Conservation (phyloP, 2,797 vertebrate genomes). For the Rachycentron canadum region DNA sequence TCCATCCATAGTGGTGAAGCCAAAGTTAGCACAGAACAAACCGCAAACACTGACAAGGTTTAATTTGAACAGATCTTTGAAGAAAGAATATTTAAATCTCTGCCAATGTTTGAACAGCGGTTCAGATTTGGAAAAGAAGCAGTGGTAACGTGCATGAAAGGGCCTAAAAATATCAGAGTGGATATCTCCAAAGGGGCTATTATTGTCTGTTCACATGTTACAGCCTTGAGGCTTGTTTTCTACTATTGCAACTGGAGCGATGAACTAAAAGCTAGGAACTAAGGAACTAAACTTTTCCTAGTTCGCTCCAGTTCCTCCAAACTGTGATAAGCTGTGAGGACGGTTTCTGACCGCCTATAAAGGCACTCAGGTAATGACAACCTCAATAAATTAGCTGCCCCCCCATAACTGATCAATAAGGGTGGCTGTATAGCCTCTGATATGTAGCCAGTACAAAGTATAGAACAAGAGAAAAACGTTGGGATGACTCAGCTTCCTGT, state of each 20-base stretch:
- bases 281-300: background rate
- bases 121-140: background rate
- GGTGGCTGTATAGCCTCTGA: background rate
- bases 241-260: background rate
- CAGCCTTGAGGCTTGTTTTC: background rate
- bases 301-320: background rate
- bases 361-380: background rate
- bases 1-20: background rate
- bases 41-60: background rate
- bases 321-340: background rate
- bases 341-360: background rate
- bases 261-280: background rate
- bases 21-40: background rate
- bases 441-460: constrained; percentile 21
- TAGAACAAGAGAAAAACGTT: constrained; percentile 11
- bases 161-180: background rate
- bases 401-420: background rate
- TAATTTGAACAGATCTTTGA: background rate
- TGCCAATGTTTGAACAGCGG: background rate
- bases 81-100: background rate
- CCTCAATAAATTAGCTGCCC: background rate
- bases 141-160: background rate
- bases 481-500: constrained; percentile 47
- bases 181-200: too few species aligned
- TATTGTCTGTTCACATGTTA: background rate